Evolutionary conservation across 2,888 invertebrate genomes (phyloP), one percentile per base, ranked within the genome.

Genomic region (Octonoba sinensis): DNA sequence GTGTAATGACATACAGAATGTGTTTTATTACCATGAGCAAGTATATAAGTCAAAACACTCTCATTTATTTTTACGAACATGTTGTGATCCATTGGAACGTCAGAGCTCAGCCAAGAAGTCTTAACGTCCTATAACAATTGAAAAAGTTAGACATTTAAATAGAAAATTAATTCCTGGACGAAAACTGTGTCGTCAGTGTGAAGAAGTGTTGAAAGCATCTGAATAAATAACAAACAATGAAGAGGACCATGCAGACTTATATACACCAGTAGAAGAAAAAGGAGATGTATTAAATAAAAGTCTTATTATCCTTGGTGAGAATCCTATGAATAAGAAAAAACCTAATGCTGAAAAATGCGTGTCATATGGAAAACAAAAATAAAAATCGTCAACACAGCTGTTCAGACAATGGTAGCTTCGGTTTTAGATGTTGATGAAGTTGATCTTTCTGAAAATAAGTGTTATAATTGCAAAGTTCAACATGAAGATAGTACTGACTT

Each of bases 391-490:
- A 47, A 15, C 47, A 47, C 47, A 47, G 47, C 47, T 47, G 47
- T 47, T 47, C 11, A 47, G 15, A 47, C 47, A 47, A 47, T 47
- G 47, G 15, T 47, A 47, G 47, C 47, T 47, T 47, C 47, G 11
- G 47, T 47, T 47, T 47, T 15, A 47, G 47, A 47, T 12, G 47
- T 47, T 15, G 47, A 47, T n/a, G n/a, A n/a, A n/a, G n/a, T n/a
- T n/a, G n/a, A n/a, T n/a, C n/a, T n/a, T n/a, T n/a, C n/a, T n/a
- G 47, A 47, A 47, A 47, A 47, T 47, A 47, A 47, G 47, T 47
- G 47, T 47, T 12, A 15, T 47, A 47, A 47, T 47, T 47, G 47
- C 47, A 47, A 47, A 47, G 47, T 47, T 47, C 47, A 47, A 47
- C 15, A 47, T 47, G 47, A 47, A 47, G 47, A 47, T 47, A 47